phyloP scores from a whole-genome alignment of 2,888 invertebrate genomes.

The Aromia moschata region DNA sequence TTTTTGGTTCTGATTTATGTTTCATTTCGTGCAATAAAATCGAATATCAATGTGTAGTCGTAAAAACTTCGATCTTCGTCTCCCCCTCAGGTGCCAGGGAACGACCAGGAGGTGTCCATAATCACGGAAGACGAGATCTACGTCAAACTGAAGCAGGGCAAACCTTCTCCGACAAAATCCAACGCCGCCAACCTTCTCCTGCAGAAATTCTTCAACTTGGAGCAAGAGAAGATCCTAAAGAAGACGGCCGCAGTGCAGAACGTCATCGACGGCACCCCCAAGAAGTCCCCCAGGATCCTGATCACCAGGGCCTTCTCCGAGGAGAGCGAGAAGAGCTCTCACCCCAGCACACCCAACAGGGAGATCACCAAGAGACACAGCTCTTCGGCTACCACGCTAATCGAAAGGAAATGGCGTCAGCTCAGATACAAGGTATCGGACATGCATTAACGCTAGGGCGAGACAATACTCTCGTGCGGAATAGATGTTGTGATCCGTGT shows the following conservation, averaged over 20 bases:
- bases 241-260: constrained; percentile 46
- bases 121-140: constrained; percentile 60
- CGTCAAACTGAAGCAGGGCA: constrained; percentile 31
- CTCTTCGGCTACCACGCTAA: constrained; percentile 60
- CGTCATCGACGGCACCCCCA: constrained; percentile 54
- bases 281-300: constrained; percentile 72
- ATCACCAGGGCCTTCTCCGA: constrained; percentile 79
- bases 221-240: constrained; percentile 52
- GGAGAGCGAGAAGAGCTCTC: constrained; percentile 71
- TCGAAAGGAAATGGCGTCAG: constrained; percentile 61
- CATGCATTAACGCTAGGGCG: constrained; percentile 4
- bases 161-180: constrained; percentile 56
- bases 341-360: constrained; percentile 57
- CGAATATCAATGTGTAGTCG: no score
- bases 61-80: no score
- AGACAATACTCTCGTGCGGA: no score
- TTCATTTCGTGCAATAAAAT: no score
- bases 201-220: constrained; percentile 69
- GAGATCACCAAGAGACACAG: constrained; percentile 59
- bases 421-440: constrained; percentile 48
- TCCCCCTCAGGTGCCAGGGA: constrained; percentile 63
- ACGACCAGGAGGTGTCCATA: constrained; percentile 53
- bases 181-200: constrained; percentile 70
- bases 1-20: no score
- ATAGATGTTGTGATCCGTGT: no score